Percentiles rank a stretch among this genome's conserved stretches.
Evolutionary conservation across 2,797 vertebrate species (phyloP).

Genomic region (Ctenosaura bakeri): DNA sequence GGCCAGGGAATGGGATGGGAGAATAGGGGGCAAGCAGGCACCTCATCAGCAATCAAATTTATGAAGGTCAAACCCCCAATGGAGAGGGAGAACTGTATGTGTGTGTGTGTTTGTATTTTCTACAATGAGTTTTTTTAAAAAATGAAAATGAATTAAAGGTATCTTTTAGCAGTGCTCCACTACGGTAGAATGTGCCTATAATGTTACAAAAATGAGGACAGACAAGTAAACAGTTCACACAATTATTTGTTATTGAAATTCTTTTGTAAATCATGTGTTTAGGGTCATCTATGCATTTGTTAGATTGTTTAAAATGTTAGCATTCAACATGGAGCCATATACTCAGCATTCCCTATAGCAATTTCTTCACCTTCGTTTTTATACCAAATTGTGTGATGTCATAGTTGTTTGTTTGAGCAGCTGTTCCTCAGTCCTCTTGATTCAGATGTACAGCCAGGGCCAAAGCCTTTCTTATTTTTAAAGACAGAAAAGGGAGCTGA

Average conservation of each 20-base stretch:
- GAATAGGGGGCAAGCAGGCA: too few species aligned
- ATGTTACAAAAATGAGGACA: constrained; percentile 52
- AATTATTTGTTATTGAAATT: constrained; percentile 29
- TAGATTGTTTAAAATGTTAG: constrained; percentile 54
- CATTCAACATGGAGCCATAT: constrained; percentile 45
- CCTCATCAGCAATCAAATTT: too few species aligned
- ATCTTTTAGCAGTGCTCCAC: neutral
- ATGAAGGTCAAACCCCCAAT: too few species aligned
- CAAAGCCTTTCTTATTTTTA: constrained; percentile 22
- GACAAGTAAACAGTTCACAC: neutral
- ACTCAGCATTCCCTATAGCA: constrained; percentile 53
- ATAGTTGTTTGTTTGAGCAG: constrained; percentile 69
- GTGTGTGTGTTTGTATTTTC: neutral
- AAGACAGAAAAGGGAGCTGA: constrained; percentile 49
- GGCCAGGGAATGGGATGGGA: too few species aligned
- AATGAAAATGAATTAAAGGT: constrained; percentile 17
- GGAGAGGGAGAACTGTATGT: too few species aligned
- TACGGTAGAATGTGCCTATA: constrained; percentile 23
- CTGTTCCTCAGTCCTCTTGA: constrained; percentile 50
- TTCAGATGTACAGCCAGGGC: constrained; percentile 46
- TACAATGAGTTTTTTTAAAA: constrained; percentile 61
- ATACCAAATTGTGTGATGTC: constrained; percentile 58
- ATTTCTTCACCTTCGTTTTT: constrained; percentile 19
- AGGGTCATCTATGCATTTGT: constrained; percentile 39
- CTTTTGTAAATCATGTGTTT: constrained; percentile 57